phyloP scores from a whole-genome alignment of 2,797 vertebrate genomes.

The Pangasius krempfi region DNA sequence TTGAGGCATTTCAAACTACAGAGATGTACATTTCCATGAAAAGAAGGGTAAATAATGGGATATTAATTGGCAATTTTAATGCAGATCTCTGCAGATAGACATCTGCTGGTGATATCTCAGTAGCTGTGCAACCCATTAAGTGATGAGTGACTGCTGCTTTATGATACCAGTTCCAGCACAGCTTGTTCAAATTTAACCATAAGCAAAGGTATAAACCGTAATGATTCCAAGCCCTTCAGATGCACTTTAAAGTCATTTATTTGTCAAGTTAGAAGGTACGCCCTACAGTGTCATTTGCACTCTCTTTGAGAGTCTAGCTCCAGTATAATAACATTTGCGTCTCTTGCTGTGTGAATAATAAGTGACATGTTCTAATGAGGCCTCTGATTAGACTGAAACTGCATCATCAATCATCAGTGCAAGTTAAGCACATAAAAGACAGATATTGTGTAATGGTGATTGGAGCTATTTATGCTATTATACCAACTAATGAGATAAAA shows the following conservation, averaged over 20 bases:
- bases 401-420: slow-evolving; percentile 57
- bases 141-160: slow-evolving; percentile 18
- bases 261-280: slow-evolving; percentile 13
- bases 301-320: slow-evolving; percentile 22
- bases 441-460: slow-evolving; percentile 46
- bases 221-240: slow-evolving; percentile 4
- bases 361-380: slow-evolving; percentile 59
- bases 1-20: background rate
- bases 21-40: background rate
- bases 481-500: slow-evolving; percentile 30
- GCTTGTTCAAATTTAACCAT: slow-evolving; percentile 4
- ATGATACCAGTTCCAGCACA: slow-evolving; percentile 14
- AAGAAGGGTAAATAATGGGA: slow-evolving; percentile 11
- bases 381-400: slow-evolving; percentile 58
- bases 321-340: slow-evolving; percentile 28
- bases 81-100: background rate
- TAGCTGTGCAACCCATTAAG: background rate
- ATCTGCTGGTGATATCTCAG: slow-evolving; percentile 9
- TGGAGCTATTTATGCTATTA: slow-evolving; percentile 48
- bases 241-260: slow-evolving; percentile 13
- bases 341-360: slow-evolving; percentile 53
- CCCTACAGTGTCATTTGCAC: slow-evolving; percentile 17
- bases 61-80: slow-evolving; percentile 2
- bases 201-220: slow-evolving; percentile 5
- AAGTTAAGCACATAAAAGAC: slow-evolving; percentile 42